phyloP scores from a whole-genome alignment of 2,113 vertebrate genomes.

The Baryphthengus martii region DNA sequence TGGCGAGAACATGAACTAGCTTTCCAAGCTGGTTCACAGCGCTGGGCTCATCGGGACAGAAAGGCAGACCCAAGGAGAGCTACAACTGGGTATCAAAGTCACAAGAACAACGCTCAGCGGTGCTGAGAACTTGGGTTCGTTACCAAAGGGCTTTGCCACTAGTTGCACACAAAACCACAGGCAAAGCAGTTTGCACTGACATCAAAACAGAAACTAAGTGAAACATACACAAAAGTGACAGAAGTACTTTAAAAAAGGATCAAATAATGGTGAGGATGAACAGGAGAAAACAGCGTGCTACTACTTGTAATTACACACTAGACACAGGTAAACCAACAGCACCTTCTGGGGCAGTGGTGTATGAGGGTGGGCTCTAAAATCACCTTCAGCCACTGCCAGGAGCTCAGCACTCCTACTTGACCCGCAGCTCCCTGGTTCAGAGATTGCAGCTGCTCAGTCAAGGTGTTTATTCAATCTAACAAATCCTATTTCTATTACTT shows the following conservation, averaged over 20 bases:
- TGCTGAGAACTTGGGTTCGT: neutral
- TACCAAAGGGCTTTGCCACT: neutral
- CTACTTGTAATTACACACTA: neutral
- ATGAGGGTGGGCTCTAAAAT: neutral
- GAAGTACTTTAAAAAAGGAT: neutral
- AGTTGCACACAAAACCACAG: neutral
- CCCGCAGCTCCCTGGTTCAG: neutral
- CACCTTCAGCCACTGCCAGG: neutral
- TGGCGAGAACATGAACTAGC: neutral
- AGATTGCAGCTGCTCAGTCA: neutral
- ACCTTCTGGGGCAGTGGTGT: neutral
- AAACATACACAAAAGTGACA: rapidly evolving
- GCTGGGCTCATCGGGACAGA: neutral
- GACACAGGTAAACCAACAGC: neutral
- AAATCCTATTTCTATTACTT: neutral
- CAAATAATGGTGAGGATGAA: rapidly evolving
- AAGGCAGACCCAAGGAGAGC: neutral
- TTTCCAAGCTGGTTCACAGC: neutral
- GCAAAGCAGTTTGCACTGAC: neutral
- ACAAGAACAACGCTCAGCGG: rapidly evolving
- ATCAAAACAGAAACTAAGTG: neutral
- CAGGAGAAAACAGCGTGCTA: neutral
- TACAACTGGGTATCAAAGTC: rapidly evolving
- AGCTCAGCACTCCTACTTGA: neutral
- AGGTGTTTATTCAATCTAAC: neutral